Base-by-base conservation (phyloP, 2,113 vertebrate genomes). In the Egretta garzetta region DNA sequence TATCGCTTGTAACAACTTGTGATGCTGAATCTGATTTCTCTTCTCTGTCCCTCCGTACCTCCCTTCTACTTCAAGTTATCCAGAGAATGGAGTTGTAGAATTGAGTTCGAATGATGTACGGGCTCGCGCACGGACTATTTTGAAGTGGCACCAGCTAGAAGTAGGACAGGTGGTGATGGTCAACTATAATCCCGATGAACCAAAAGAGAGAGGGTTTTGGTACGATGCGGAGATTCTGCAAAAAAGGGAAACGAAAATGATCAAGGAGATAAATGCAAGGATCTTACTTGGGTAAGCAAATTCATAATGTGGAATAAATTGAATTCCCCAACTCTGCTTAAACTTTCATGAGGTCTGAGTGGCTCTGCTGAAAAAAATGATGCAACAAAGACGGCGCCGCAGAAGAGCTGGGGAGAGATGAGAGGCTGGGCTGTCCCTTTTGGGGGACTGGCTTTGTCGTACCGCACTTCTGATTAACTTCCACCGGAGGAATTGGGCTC, bases 131-230 rank as follows among this genome's bases (percentile, higher is more conserved):
- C 97, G 99, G 37, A 99, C 98, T 0, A 91, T 99, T 35, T 97
- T 99, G 83, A 98, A 99, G 96, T 99, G 99, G 99, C 98, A 99
- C 55, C 98, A 99, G 86, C 97, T 99, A 75, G 98, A 99, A 79
- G 96, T 98, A 13, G 99, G 99, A 27, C 99, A 99, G 97, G 96
- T 99, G 39, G 99, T 99, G 30, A 99, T 99, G 99, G 98, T 99
- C 45, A 99, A 99, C 98, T 99, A 99, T 91, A 99, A 99, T 89
- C 98, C 99, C 0, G 99, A 99, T 14, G 99, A 99, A 8, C 99
- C 99, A 12, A 99, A 98, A 81, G 99, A 99, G 82, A 98, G 99
- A 0, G 99, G 99, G 6, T 99, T 99, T 97, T 99, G 99, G 99
- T 99, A 99, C 1, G 99, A 99, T 1, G 99, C 99, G 0, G 98